Evolutionary conservation across 2,113 vertebrate species (phyloP), one percentile per base, ranked within the genome.

Genomic region (Mormyrus iriodes): DNA sequence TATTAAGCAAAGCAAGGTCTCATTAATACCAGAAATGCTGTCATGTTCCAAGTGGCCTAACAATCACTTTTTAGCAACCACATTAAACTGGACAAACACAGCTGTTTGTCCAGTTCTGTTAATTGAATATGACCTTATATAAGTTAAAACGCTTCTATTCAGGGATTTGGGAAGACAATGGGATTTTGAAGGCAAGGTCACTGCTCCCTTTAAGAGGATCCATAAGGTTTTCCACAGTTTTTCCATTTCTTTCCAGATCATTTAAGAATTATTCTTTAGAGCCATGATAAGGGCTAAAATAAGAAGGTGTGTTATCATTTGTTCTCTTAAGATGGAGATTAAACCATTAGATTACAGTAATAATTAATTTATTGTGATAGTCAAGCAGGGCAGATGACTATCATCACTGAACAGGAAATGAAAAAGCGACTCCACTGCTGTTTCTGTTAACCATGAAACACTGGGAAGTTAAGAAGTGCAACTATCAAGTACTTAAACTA

Each of bases 281-380:
- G 53, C 89, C 91, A 93, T 90, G 90, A 89, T 88, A 46, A 86
- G 87, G 88, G 84, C 87, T 91, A 90, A 90, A 92, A 91, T 88
- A 88, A 90, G 88, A 91, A 65, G 52, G 27, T 79, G 88, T 79
- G 49, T 42, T 48, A 82, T 89, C 27, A n/a, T 35, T 2, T 65
- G 84, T 52, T 84, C 53, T 82, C 44, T 42, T 48, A 79, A 83
- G 85, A 89, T 58, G 79, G 85, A 87, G 85, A 92, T 91, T 90
- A 93, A 92, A 93, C 89, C 83, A 90, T 89, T 88, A 85, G 88
- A 89, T 91, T 24, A 87, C 51, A 86, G 88, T 87, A 85, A 65
- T 69, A 88, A 90, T 52, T 79, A 51, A 88, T 90, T 89, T 51
- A 90, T 84, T 90, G 90, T 88, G 44, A 69, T 90, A 83, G 55